A percentile compares a stretch with the other conserved stretches of the same genome.
phyloP scores from a whole-genome alignment of 1,140 invertebrate species.

The Papilio machaon region DNA sequence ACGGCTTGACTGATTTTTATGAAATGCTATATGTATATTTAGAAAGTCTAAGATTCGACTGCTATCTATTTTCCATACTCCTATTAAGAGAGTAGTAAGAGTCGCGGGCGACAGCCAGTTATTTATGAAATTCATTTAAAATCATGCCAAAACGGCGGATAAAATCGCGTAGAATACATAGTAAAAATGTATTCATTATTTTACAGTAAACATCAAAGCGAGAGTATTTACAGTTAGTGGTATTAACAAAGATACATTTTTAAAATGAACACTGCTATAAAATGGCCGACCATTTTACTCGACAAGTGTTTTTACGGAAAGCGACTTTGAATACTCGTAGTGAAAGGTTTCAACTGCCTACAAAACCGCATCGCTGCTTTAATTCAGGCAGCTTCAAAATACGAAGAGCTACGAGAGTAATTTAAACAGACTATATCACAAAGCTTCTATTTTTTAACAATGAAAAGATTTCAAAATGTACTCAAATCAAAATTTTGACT shows the following conservation, averaged over 20 bases:
- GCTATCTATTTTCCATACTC: too few species aligned
- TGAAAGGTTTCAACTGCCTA: slow-evolving; percentile 38
- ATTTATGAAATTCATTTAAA: too few species aligned
- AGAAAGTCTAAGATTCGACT: too few species aligned
- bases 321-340: slow-evolving; percentile 36
- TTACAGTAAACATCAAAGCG: slow-evolving; percentile 3
- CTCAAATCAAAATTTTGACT: neutral
- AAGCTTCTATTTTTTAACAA: slow-evolving; percentile 24
- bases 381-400: slow-evolving; percentile 33
- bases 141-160: too few species aligned
- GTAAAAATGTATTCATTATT: neutral
- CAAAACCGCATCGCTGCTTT: slow-evolving; percentile 37
- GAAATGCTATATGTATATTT: too few species aligned
- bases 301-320: slow-evolving; percentile 37
- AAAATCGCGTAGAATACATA: neutral
- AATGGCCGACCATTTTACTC: slow-evolving; percentile 34
- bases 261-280: slow-evolving; percentile 36
- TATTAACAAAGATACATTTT: slow-evolving; percentile 25
- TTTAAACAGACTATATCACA: slow-evolving; percentile 33
- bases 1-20: too few species aligned
- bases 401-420: slow-evolving; percentile 34
- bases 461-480: slow-evolving; percentile 14
- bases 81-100: too few species aligned
- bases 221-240: neutral
- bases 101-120: too few species aligned